Evolutionary conservation across 2,797 vertebrate genomes (phyloP), one percentile per base, ranked within the genome.

Genomic region (Lophotriccus pileatus): DNA sequence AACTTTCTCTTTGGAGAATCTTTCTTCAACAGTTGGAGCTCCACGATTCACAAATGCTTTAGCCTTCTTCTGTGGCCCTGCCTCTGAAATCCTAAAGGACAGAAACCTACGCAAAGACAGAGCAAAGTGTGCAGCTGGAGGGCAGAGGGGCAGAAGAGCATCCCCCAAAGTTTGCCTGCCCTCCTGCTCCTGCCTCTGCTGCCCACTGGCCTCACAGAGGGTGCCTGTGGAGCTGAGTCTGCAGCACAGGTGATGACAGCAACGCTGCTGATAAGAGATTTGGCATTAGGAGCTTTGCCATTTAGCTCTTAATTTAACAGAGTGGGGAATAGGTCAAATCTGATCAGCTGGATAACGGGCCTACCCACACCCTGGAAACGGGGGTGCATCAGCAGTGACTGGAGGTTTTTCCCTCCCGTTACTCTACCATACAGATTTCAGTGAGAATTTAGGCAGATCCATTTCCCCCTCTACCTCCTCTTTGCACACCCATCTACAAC

Each of bases 201-300:
- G 72, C 67, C 56, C 34, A 5, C 1, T 0, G 0, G n/a, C 47
- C 62, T 84, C 3, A 0, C 3, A 8, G 36, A 36, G 41, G 44
- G 41, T 34, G 55, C 41, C 58, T 4, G 3, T 46, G 49, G 21
- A 43, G 68, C 64, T 37, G 76, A 83, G 85, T 66, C 27, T 3
- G 7, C 79, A 59, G 36, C 2, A 4, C 47, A 74, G 83, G 53
- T 28, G 59, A 28, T 32, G 52, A 9, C 80, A 68, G 55, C 23
- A 22, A 34, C 1, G 2, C 69, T 92, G 69, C 55, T 50, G 59
- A 8, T 24, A 41, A 73, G 0, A 55, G 15, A 52, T 28, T 12
- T 16, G 68, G 36, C 39, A 53, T 41, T 73, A 87, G 80, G n/a
- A 86, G 80, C 85, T 91, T 58, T 93, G 73, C 56, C 32, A 73